Evolutionary conservation across 2,888 invertebrate genomes (phyloP).

Genomic region (Macroteleia sp.): DNA sequence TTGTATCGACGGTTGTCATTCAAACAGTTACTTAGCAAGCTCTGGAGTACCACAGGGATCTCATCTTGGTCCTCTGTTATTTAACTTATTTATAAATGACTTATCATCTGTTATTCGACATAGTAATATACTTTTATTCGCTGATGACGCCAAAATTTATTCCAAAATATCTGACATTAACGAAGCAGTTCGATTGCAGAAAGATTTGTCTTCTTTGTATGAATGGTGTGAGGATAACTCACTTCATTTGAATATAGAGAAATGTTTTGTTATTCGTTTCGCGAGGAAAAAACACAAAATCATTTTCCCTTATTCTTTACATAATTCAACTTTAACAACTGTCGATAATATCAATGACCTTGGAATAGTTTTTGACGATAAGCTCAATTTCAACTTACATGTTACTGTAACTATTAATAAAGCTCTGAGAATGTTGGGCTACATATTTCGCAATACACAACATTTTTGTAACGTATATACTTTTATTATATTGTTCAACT

Average conservation of each 20-base stretch:
- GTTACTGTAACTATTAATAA: background rate
- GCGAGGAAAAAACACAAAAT: too few relatives aligned
- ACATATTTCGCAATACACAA: background rate
- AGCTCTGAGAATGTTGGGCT: slow-evolving; percentile 8
- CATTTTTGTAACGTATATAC: background rate
- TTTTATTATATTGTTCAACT: background rate
- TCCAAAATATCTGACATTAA: too few relatives aligned
- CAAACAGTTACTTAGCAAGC: too few relatives aligned
- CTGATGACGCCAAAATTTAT: too few relatives aligned
- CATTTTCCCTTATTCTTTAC: too few relatives aligned
- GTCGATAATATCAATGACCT: background rate
- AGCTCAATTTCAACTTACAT: slow-evolving; percentile 16
- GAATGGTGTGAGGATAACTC: too few relatives aligned
- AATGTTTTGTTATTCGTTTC: too few relatives aligned
- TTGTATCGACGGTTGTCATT: background rate
- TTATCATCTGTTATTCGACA: background rate
- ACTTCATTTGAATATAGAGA: too few relatives aligned
- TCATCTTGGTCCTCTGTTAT: background rate
- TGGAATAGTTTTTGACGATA: background rate
- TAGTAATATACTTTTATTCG: too few relatives aligned
- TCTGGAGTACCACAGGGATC: too few relatives aligned
- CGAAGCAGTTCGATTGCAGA: too few relatives aligned
- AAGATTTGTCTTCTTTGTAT: too few relatives aligned
- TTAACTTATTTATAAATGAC: background rate
- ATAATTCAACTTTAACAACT: background rate